Conservation (phyloP, 2,113 vertebrate species). For the Pomatostomus ruficeps region DNA sequence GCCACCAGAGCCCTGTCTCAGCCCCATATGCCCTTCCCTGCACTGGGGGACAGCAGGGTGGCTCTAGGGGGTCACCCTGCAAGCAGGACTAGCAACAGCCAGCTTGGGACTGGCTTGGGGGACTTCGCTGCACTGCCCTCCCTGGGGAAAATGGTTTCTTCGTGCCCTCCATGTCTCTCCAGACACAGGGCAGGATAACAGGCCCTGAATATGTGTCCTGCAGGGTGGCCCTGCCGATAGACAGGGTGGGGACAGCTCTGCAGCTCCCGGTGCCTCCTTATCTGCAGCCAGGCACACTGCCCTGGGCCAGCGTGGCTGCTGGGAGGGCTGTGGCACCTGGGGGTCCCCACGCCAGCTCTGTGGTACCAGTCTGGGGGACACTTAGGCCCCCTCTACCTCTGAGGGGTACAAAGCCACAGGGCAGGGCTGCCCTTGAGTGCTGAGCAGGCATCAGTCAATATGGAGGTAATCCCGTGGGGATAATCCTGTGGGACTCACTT, state of each 20-base stretch:
- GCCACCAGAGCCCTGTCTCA: not conserved
- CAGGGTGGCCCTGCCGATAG: not conserved
- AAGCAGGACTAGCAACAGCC: not conserved
- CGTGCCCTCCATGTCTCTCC: rapidly evolving
- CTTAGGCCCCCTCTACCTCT: rapidly evolving
- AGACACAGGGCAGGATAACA: not conserved
- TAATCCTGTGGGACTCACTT: not conserved
- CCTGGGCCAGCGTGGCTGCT: not conserved
- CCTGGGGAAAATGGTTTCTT: rapidly evolving
- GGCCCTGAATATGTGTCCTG: rapidly evolving
- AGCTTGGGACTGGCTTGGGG: rapidly evolving
- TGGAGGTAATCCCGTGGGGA: not conserved
- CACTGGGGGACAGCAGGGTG: rapidly evolving
- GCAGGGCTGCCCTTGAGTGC: rapidly evolving
- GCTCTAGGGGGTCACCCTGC: not conserved
- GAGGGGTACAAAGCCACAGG: not conserved
- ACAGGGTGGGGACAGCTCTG: not conserved
- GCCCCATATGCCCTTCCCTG: rapidly evolving
- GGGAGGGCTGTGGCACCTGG: rapidly evolving
- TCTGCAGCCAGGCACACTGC: not conserved
- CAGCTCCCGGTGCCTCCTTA: not conserved
- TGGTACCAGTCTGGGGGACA: not conserved
- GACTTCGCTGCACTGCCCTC: not conserved
- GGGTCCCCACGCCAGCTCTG: not conserved
- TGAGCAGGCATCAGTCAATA: not conserved